Evolutionary conservation across 1,140 invertebrate species (phyloP).

Genomic region (Drosophila seguyi): DNA sequence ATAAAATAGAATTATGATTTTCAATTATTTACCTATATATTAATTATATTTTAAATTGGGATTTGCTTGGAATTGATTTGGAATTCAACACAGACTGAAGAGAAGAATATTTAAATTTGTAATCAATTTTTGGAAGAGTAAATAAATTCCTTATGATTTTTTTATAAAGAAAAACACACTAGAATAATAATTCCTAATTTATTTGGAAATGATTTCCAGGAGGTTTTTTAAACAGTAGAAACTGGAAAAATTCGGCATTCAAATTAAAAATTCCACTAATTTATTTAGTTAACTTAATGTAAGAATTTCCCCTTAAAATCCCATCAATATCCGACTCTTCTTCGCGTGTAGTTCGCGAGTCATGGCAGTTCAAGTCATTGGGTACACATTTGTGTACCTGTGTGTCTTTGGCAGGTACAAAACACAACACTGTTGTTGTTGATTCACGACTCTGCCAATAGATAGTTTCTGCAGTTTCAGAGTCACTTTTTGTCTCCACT

Average conservation of each 20-base stretch:
- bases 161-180: no score
- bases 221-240: neutral
- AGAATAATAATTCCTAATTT: neutral
- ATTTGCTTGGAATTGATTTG: no score
- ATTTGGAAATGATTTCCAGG: neutral
- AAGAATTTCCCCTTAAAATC: neutral
- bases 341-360: neutral
- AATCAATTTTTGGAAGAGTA: neutral
- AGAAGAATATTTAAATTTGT: neutral
- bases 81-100: no score
- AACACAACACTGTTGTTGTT: slow-evolving; percentile 26
- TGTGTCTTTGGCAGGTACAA: slow-evolving; percentile 24
- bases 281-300: neutral
- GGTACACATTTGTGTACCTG: slow-evolving; percentile 28
- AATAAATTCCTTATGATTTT: no score
- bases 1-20: no score
- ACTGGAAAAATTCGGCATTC: neutral
- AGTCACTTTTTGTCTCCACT: slow-evolving; percentile 28
- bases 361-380: slow-evolving; percentile 20
- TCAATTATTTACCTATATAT: no score
- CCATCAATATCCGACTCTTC: neutral
- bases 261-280: neutral
- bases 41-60: no score
- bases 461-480: slow-evolving; percentile 32
- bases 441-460: slow-evolving; percentile 42